Evolutionary conservation across 2,888 invertebrate species (phyloP).

Genomic region (Aelia acuminata): DNA sequence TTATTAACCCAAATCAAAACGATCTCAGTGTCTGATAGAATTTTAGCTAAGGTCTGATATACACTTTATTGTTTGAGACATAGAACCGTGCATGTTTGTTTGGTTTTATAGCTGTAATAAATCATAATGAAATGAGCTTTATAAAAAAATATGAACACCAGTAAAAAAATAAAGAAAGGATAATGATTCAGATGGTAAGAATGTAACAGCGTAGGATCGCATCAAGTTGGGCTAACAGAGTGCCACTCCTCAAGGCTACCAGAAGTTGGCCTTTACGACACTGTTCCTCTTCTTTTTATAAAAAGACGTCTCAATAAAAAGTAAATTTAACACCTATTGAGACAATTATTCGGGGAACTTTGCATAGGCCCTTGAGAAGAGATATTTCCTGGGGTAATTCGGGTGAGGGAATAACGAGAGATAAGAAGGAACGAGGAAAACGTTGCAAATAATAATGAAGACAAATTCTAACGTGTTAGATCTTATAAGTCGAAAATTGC

Average conservation of each 20-base stretch:
- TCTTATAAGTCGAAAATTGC: too few relatives aligned
- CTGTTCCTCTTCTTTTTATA: constrained; percentile 13
- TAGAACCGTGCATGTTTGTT: not conserved
- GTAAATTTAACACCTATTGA: constrained; percentile 39
- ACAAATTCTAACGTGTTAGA: too few relatives aligned
- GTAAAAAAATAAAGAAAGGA: not conserved
- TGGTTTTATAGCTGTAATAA: not conserved
- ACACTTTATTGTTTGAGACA: too few relatives aligned
- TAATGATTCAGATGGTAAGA: constrained; percentile 15
- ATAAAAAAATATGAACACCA: not conserved
- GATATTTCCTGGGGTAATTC: too few relatives aligned
- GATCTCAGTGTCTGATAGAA: too few relatives aligned
- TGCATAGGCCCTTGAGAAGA: not conserved
- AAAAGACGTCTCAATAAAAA: constrained; percentile 37
- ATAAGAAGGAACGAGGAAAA: not conserved
- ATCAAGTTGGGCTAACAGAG: constrained; percentile 34
- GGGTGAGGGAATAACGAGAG: not conserved
- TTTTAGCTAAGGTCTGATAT: too few relatives aligned
- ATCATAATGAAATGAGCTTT: not conserved
- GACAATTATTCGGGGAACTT: not conserved
- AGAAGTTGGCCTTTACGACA: constrained; percentile 26
- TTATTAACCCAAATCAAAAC: too few relatives aligned
- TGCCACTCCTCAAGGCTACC: constrained; percentile 17
- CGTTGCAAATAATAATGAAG: not conserved
- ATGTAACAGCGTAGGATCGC: not conserved